Percentiles rank a stretch among this genome's conserved stretches.
Conservation (phyloP, 2,888 invertebrate genomes). For the Dicyrtoma fusca region DNA sequence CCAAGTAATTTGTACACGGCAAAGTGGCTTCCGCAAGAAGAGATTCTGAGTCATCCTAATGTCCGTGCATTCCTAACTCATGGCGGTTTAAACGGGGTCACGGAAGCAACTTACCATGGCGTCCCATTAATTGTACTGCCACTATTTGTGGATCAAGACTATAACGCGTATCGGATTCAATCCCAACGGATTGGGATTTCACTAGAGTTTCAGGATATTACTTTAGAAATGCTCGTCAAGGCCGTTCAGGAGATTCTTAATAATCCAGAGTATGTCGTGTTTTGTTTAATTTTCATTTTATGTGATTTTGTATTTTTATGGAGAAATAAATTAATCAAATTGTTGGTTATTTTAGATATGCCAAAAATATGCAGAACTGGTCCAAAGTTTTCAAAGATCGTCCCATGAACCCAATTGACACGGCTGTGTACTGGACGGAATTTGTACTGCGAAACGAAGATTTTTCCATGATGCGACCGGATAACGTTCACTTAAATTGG, state of each 20-base stretch:
- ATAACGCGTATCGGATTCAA: conserved; percentile 44
- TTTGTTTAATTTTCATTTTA: no score
- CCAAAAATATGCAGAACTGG: conserved; percentile 23
- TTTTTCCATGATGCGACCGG: not conserved
- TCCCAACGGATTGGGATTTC: conserved; percentile 38
- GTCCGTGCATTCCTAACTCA: conserved; percentile 60
- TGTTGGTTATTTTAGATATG: no score
- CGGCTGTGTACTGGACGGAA: conserved; percentile 31
- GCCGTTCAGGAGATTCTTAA: conserved; percentile 46
- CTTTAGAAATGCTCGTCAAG: conserved; percentile 9
- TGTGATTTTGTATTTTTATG: no score
- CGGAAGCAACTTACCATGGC: conserved; percentile 57
- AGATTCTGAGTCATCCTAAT: conserved; percentile 56
- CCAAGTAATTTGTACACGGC: conserved; percentile 53
- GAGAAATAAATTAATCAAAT: no score
- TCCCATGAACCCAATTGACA: conserved; percentile 14
- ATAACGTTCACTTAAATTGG: conserved; percentile 8
- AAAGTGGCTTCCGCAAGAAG: conserved; percentile 57
- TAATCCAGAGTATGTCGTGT: conserved; percentile 51
- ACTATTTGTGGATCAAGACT: conserved; percentile 51
- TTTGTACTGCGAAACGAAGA: conserved; percentile 30
- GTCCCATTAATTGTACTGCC: conserved; percentile 53
- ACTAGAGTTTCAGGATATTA: conserved; percentile 41
- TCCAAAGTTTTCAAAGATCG: conserved; percentile 22
- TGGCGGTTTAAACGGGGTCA: conserved; percentile 60